phyloP scores from a whole-genome alignment of 2,797 vertebrate species.

The Lutjanus argentimaculatus region DNA sequence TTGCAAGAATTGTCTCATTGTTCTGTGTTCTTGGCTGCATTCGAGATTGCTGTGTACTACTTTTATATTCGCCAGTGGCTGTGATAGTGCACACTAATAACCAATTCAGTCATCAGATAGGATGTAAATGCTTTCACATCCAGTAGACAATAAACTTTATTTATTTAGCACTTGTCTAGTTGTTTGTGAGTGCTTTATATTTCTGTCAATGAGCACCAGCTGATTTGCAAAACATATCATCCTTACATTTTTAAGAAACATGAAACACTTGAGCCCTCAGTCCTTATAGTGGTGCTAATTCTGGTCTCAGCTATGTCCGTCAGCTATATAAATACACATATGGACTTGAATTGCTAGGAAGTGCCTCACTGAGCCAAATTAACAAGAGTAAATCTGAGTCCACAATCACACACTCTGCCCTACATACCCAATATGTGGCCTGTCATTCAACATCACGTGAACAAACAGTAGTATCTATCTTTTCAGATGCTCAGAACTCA shows the following conservation, averaged over 20 bases:
- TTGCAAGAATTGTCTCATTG: not conserved
- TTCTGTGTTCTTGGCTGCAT: not conserved
- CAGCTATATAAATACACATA: not conserved
- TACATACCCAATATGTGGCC: too few relatives aligned
- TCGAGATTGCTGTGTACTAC: not conserved
- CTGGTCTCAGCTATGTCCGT: not conserved
- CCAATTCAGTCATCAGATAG: not conserved
- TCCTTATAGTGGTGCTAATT: not conserved
- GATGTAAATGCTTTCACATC: not conserved
- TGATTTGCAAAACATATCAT: not conserved
- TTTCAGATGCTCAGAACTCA: too few relatives aligned
- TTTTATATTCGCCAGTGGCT: not conserved
- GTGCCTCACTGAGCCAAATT: not conserved
- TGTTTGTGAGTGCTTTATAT: too few relatives aligned
- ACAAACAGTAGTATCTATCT: too few relatives aligned
- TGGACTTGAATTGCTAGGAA: not conserved
- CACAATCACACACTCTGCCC: too few relatives aligned
- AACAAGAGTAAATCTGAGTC: too few relatives aligned
- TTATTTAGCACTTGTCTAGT: too few relatives aligned
- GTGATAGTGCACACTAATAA: too few relatives aligned
- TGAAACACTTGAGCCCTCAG: not conserved
- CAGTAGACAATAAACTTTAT: too few relatives aligned
- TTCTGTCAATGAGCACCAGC: not conserved
- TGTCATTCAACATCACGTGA: too few relatives aligned
- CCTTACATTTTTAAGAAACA: not conserved